Evolutionary conservation across 2,797 vertebrate species (phyloP).

Genomic region (Florisuga fusca): DNA sequence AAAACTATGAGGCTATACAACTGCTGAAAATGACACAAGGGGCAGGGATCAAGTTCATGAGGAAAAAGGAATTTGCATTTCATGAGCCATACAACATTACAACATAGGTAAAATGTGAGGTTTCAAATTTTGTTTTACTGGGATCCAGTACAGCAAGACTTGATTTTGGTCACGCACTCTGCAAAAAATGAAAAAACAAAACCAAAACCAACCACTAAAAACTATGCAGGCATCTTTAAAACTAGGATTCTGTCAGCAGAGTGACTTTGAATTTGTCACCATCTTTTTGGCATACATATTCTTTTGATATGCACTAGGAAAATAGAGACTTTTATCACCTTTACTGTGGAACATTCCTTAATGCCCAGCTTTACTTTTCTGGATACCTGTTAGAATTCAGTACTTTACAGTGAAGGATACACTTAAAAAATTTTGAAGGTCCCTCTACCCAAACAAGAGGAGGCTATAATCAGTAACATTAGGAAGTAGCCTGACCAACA

Average conservation of each 20-base stretch:
- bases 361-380: not conserved
- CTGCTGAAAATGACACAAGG: not conserved
- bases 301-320: not conserved
- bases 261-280: not conserved
- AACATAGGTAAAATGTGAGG: not conserved
- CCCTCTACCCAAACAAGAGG: not conserved
- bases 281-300: not conserved
- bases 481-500: not conserved
- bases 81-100: not conserved
- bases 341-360: not conserved
- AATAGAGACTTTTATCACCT: not conserved
- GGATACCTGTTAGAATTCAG: not conserved
- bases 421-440: not conserved
- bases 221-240: not conserved
- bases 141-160: not conserved
- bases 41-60: not conserved
- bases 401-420: not conserved
- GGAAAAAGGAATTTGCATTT: not conserved
- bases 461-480: not conserved
- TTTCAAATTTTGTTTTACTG: not conserved
- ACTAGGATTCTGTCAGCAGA: not conserved
- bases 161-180: not conserved
- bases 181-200: rapidly evolving
- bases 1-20: constrained; percentile 15
- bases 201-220: not conserved